phyloP scores from a whole-genome alignment of 2,113 vertebrate species.

The Ciconia stormi region DNA sequence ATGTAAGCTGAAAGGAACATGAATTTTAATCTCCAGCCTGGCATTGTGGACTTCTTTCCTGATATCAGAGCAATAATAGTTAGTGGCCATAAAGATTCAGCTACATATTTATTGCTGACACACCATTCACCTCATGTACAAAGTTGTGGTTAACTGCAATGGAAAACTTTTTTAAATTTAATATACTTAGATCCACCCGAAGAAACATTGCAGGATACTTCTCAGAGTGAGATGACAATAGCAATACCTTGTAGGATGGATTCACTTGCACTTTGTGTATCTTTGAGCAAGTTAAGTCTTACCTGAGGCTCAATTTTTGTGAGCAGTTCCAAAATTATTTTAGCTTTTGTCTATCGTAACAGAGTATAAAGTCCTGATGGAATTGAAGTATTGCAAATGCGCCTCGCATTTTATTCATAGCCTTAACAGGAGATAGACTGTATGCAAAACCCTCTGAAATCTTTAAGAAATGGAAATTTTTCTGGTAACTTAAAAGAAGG shows the following conservation, averaged over 20 bases:
- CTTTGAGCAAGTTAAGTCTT: not conserved
- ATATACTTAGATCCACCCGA: not conserved
- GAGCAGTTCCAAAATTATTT: not conserved
- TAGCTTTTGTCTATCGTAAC: not conserved
- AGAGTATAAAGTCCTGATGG: not conserved
- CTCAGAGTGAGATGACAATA: not conserved
- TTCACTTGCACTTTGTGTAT: not conserved
- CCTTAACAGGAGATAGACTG: not conserved
- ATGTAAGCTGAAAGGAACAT: not conserved
- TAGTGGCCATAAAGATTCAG: not conserved
- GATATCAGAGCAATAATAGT: not conserved
- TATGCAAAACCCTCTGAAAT: not conserved
- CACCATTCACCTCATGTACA: not conserved
- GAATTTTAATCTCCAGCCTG: not conserved
- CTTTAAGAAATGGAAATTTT: not conserved
- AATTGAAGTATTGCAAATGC: not conserved
- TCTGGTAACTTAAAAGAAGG: not conserved
- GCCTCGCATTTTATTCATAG: not conserved
- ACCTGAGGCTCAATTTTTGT: not conserved
- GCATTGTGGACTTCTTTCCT: not conserved
- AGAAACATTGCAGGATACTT: not conserved
- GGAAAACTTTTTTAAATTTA: not conserved
- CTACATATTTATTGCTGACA: not conserved
- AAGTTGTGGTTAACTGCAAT: not conserved
- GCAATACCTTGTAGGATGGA: not conserved